Percentiles rank a stretch among this genome's conserved stretches.
Evolutionary conservation across 2,113 vertebrate genomes (phyloP).

Genomic region (Lepisosteus osseus): DNA sequence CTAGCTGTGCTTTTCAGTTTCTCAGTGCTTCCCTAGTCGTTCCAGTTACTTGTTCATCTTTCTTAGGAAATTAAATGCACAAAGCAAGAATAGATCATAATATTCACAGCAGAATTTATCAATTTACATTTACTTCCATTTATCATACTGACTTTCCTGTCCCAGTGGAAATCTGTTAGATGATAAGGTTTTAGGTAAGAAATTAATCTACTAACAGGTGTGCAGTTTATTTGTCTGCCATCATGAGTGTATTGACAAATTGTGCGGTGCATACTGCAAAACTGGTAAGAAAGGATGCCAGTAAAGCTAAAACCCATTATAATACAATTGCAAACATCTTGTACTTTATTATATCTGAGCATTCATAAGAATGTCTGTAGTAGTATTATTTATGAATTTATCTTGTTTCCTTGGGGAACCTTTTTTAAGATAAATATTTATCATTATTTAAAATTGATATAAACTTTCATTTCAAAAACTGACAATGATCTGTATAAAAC

Average conservation of each 20-base stretch:
- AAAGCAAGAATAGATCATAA: slow-evolving; percentile 36
- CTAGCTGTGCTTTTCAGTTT: background rate
- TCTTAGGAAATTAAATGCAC: background rate
- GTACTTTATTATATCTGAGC: background rate
- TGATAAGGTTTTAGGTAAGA: slow-evolving; percentile 69
- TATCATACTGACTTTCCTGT: slow-evolving; percentile 58
- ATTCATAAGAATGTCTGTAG: background rate
- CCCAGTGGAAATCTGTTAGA: slow-evolving; percentile 62
- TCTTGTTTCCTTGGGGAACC: background rate
- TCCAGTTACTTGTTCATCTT: slow-evolving; percentile 29
- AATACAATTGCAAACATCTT: slow-evolving; percentile 18
- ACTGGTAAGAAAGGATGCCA: slow-evolving; percentile 58
- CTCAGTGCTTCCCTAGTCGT: background rate
- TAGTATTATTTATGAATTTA: slow-evolving; percentile 2
- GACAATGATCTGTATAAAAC: too few species aligned
- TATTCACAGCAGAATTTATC: slow-evolving; percentile 42
- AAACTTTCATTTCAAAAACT: too few species aligned
- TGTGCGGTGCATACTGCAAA: slow-evolving; percentile 51
- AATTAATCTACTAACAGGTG: slow-evolving; percentile 72
- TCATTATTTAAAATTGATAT: too few species aligned
- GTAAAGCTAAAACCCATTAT: slow-evolving; percentile 49
- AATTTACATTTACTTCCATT: slow-evolving; percentile 48
- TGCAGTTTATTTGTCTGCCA: slow-evolving; percentile 62
- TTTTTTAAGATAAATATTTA: background rate
- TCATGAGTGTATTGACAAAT: slow-evolving; percentile 60